Percentiles rank a stretch among this genome's conserved stretches.
These are phyloP conservation scores for Hiodon alosoides DNA, from an alignment of 2,113 vertebrate genomes.

Conservation along the genomic window DNA sequence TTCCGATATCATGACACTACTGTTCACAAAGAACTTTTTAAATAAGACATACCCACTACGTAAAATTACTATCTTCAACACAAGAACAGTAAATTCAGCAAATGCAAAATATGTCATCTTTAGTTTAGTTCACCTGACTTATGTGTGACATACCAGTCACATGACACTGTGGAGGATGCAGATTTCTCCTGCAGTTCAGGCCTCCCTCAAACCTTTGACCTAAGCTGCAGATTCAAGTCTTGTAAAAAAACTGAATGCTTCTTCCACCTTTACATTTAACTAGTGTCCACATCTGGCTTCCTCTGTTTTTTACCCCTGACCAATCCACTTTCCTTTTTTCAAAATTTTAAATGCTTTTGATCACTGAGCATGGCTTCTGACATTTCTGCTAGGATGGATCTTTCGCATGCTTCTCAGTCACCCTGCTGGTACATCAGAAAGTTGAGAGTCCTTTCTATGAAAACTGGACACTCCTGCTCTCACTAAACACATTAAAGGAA, in stretches of 20 bases:
- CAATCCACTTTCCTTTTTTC: background rate
- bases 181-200: conserved; percentile 19
- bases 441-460: background rate
- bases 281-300: conserved; percentile 39
- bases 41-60: too few relatives aligned
- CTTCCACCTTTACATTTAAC: conserved; percentile 24
- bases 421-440: too few relatives aligned
- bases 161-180: conserved; percentile 44
- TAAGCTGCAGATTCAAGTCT: conserved; percentile 38
- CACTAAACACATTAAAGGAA: too few relatives aligned
- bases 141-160: conserved; percentile 33
- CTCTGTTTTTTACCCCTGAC: conserved; percentile 22
- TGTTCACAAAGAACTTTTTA: too few relatives aligned
- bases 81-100: too few relatives aligned
- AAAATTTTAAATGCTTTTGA: background rate
- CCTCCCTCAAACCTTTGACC: conserved; percentile 52
- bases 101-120: too few relatives aligned
- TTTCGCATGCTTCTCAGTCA: too few relatives aligned
- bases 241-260: conserved; percentile 47
- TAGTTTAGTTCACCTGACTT: too few relatives aligned
- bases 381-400: background rate
- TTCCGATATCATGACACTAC: too few relatives aligned
- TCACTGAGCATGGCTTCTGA: background rate
- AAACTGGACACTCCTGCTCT: background rate
- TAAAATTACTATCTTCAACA: too few relatives aligned